Evolutionary conservation across 2,113 vertebrate genomes (phyloP), one percentile per base, ranked within the genome.

Genomic region (Entomyzon cyanotis): DNA sequence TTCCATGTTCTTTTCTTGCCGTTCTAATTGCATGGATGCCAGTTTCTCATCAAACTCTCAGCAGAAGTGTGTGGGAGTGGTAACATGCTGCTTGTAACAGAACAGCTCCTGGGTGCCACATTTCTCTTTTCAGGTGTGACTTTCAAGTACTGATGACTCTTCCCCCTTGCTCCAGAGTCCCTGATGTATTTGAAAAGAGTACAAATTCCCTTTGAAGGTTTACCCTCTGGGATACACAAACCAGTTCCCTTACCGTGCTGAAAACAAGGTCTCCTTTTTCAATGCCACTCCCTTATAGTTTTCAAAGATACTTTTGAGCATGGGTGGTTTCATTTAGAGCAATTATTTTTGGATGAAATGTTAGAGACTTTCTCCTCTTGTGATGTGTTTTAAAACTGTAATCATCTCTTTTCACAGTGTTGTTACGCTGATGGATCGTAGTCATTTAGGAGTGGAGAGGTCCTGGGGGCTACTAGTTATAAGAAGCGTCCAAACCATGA

Each of bases 21-120:
- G 2, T 30, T 76, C 4, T n/a, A 5, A 27, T 30, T 58, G 6
- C 12, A 3, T 0, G 5, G 25, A 11, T 41, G 18, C 3, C 42
- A 9, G 8, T 53, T 70, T 35, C 18, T 60, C 15, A 28, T 7
- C 17, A 19, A 21, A 15, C 25, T 20, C 17, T 23, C 19, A 15
- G 44, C 24, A 52, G 28, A 62, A 39, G 2, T 19, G 4, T 0
- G 0, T 31, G 58, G 27, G 6, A 63, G 16, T 13, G 28, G 13
- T 58, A 35, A 70, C 24, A 5, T 6, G 5, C 16, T 41, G 23
- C 24, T 80, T 0, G 0, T 25, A 82, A 13, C 15, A 18, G 17
- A 73, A 4, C 5, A 22, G 42, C 5, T 44, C 24, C 59, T 24
- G 7, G 6, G 3, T 67, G 20, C 7, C 6, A 11, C 5, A 0